Evolutionary conservation across 2,888 invertebrate species (phyloP).

Genomic region (Ichneumoninae sp.): DNA sequence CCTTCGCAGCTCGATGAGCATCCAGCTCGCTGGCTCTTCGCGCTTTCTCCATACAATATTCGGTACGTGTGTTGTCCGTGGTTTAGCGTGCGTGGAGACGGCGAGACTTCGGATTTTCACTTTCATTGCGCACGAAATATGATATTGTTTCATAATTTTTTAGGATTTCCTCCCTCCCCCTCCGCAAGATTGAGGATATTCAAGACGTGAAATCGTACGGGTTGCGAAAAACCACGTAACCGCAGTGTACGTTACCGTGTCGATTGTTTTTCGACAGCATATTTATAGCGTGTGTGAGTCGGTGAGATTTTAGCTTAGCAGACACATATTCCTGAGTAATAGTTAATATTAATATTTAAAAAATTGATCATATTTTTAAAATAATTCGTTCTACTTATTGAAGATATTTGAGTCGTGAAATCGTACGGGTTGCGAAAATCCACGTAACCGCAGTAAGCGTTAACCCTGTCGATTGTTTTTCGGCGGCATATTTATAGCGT

Average conservation of each 20-base stretch:
- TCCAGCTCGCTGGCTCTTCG: neutral
- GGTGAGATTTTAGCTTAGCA: neutral
- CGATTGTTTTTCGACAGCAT: neutral
- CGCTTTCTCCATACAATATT: constrained; percentile 14
- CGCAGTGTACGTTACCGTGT: neutral
- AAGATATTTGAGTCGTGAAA: constrained; percentile 51
- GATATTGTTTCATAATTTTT: constrained; percentile 31
- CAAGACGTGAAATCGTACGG: constrained; percentile 45
- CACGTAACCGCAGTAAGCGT: neutral
- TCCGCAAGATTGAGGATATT: constrained; percentile 36
- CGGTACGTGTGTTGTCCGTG: constrained; percentile 32
- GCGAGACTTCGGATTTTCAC: constrained; percentile 38
- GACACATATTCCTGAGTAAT: neutral
- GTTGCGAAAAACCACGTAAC: constrained; percentile 24
- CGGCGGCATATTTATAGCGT: neutral
- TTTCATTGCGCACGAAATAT: constrained; percentile 39
- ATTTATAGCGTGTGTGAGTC: constrained; percentile 8
- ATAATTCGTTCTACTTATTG: neutral
- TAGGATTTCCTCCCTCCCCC: constrained; percentile 8
- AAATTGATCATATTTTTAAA: too few species aligned
- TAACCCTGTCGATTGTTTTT: neutral
- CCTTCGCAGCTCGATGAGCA: constrained; percentile 32
- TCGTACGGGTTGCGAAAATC: constrained; percentile 39
- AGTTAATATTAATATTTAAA: neutral
- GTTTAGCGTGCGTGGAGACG: neutral